These are phyloP conservation scores for Petaurus breviceps DNA, from an alignment of 2,113 vertebrate species.

Conservation along the genomic window DNA sequence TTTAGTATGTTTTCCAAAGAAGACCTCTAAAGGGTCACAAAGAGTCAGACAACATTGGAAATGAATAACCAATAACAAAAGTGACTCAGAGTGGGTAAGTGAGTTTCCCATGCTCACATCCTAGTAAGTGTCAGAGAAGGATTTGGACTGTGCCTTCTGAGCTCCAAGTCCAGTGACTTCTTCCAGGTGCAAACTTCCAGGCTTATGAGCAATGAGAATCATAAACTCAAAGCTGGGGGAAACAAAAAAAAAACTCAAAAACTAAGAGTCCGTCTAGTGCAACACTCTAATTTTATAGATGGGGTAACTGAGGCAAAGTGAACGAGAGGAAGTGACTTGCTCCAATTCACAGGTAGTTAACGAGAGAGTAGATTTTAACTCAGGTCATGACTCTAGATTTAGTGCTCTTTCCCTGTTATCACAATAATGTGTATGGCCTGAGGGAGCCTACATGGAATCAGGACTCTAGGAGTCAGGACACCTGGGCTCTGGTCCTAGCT, in stretches of 20 bases:
- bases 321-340: not conserved
- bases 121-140: no score
- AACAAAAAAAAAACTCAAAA: not conserved
- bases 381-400: not conserved
- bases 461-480: not conserved
- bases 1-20: no score
- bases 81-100: not conserved
- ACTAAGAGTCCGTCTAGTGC: not conserved
- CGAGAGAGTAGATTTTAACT: not conserved
- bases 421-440: not conserved
- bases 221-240: not conserved
- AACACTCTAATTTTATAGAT: not conserved
- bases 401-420: not conserved
- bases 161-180: no score
- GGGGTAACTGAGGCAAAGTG: not conserved
- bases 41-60: not conserved
- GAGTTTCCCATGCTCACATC: not conserved
- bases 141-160: not conserved
- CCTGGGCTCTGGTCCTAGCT: not conserved
- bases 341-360: not conserved
- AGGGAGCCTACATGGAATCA: not conserved
- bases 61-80: no score
- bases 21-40: not conserved
- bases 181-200: not conserved
- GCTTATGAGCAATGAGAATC: not conserved